Evolutionary conservation across 2,113 vertebrate species (phyloP), one percentile per base, ranked within the genome.

Genomic region (Castor canadensis): DNA sequence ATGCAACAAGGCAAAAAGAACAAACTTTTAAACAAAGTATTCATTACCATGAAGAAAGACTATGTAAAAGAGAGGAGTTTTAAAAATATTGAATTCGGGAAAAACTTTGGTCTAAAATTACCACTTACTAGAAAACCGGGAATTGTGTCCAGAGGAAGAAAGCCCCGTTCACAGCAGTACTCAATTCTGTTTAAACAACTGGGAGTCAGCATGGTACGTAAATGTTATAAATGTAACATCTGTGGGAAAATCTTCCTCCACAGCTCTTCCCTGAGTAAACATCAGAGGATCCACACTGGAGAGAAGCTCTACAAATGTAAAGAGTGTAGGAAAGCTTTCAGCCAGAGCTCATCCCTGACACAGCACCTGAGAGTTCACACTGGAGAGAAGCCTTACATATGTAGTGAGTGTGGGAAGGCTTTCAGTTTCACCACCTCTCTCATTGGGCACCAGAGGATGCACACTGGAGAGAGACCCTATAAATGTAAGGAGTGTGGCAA

Each of bases 281-380:
- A 98, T 13, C 95, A 97, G 86, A 94, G 96, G 77, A 89, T 94
- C 80, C 98, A 98, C n/a, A 98, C 97, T 6, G 97, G 97, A 73
- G 98, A 98, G 73, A 97, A 98, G 80, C 97, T 97, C 15, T 98
- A 97, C 69, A 97, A 97, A 49, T 98, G 98, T 84, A 95, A 92
- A 28, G 98, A 97, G 30, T 98, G 98, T 62, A 95, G 96, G 43
- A 98, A 98, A 72, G 96, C 96, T 28, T 98, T 98, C 75, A 97
- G 95, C 84, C 97, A 97, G 47, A 97, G 96, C 79, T 98, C 98
- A 0, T 97, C 96, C 58, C 95, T 98, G 6, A 91, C 94, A 7
- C 97, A 96, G 94, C 98, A 98, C 76, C 85, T 97, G 49, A 83
- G 97, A 64, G 96, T 97, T 43, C 98, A 98, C 32, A 98, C 96